phyloP scores from a whole-genome alignment of 2,888 invertebrate species.

The Gnatocerus cornutus region DNA sequence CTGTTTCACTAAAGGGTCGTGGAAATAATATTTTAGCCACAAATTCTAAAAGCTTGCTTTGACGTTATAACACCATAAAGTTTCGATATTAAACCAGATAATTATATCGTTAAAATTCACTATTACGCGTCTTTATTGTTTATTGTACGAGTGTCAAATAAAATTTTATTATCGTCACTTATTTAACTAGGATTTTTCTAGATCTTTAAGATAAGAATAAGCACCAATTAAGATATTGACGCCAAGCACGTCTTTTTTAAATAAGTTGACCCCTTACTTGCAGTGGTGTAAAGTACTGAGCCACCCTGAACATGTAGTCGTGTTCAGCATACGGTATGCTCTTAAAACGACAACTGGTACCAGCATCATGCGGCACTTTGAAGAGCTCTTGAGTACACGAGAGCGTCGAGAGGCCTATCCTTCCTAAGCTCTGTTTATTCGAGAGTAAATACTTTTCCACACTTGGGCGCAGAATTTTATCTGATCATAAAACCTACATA shows the following conservation, averaged over 20 bases:
- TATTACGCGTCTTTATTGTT: slow-evolving; percentile 18
- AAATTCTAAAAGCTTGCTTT: slow-evolving; percentile 29
- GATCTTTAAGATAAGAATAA: background rate
- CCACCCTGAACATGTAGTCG: slow-evolving; percentile 36
- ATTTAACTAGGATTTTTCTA: background rate
- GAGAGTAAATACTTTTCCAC: slow-evolving; percentile 58
- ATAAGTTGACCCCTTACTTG: slow-evolving; percentile 38
- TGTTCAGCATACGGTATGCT: slow-evolving; percentile 45
- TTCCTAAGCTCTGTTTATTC: slow-evolving; percentile 64
- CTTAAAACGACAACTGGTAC: slow-evolving; percentile 53
- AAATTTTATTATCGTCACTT: background rate
- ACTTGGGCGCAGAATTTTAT: slow-evolving; percentile 52
- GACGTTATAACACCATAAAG: slow-evolving; percentile 33
- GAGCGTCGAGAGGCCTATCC: slow-evolving; percentile 61
- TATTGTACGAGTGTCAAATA: slow-evolving; percentile 13
- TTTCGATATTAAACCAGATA: slow-evolving; percentile 37
- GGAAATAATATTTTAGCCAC: slow-evolving; percentile 33
- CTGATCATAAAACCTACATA: slow-evolving; percentile 28
- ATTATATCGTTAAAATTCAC: slow-evolving; percentile 38
- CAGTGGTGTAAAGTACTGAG: slow-evolving; percentile 36
- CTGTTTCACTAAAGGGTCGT: slow-evolving; percentile 27
- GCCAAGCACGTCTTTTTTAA: slow-evolving; percentile 31
- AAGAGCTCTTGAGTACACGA: slow-evolving; percentile 61
- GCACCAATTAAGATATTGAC: slow-evolving; percentile 34
- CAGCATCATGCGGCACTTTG: slow-evolving; percentile 60